Evolutionary conservation across 2,113 vertebrate genomes (phyloP), one percentile per base, ranked within the genome.

Genomic region (Terrapene triunguis): DNA sequence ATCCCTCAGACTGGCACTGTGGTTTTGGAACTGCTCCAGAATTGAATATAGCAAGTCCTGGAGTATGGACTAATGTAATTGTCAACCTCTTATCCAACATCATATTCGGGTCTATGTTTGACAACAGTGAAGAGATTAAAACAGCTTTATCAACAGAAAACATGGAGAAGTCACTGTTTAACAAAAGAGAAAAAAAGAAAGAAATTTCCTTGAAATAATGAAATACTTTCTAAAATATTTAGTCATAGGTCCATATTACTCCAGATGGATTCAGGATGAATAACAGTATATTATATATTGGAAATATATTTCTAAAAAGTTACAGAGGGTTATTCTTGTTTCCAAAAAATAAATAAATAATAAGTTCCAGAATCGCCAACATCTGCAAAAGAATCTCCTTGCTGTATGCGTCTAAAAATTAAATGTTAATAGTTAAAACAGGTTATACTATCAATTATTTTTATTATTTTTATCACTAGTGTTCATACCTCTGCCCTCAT

Each of bases 381-480:
- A 89, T 74, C 90, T 95, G 53, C 16, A 57, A 80, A 47, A 92
- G 87, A 3, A 93, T 95, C 76, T 89, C n/a, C 78, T 62, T 48
- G 47, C 55, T 87, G 72, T 24, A 62, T 0, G 0, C 12, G 90
- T 92, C 85, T 22, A 10, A 9, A 54, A 95, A 82, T 94, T 94
- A 93, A 95, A 88, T 72, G 50, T 32, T 13, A 1, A 79, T 87
- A 95, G 85, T 1, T 95, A 90, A 92, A 96, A 89, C 32, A 84
- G 38, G 92, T 88, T 72, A 10, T 44, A 78, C 24, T 78, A 27
- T 78, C 42, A 25, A 29, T 47, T 47, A 76, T 44, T 96, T 97
- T 95, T 83, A 96, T 80, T 85, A 91, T 42, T 95, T 97, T 95
- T 83, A 96, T 80, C 87, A 92, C 84, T 94, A 92, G 93, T 93